Conservation (phyloP, 1,140 invertebrate genomes). For the Thaumatotibia leucotreta region DNA sequence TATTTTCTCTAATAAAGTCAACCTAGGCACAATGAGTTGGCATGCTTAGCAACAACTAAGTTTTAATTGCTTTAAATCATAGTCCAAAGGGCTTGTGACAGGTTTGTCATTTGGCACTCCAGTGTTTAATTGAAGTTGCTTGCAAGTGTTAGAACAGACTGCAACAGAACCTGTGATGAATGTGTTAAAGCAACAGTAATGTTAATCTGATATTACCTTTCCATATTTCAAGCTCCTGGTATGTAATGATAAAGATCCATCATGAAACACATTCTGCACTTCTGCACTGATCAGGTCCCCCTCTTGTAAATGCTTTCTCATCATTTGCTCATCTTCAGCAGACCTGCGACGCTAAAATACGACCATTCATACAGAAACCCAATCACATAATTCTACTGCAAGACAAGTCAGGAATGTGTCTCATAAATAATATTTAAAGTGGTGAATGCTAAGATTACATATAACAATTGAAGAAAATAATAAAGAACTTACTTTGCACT, state of each 20-base stretch:
- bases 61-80: too few species aligned
- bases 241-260: constrained; percentile 95
- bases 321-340: constrained; percentile 97
- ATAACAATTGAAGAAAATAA: background rate
- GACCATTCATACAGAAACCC: background rate
- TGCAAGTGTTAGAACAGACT: too few species aligned
- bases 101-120: too few species aligned
- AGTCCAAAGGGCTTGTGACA: too few species aligned
- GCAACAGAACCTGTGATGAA: background rate
- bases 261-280: constrained; percentile 94
- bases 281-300: constrained; percentile 98
- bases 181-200: background rate
- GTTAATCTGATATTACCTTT: constrained; percentile 79
- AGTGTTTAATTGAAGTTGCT: too few species aligned
- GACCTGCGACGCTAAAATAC: constrained; percentile 87
- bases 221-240: constrained; percentile 98
- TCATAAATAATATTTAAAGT: too few species aligned
- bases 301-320: constrained; percentile 96
- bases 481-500: background rate
- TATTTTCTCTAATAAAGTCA: too few species aligned
- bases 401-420: background rate
- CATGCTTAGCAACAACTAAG: too few species aligned
- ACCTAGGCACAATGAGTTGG: too few species aligned
- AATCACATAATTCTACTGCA: background rate
- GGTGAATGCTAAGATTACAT: too few species aligned